Evolutionary conservation across 2,113 vertebrate genomes (phyloP).

Genomic region (Ginglymostoma cirratum): DNA sequence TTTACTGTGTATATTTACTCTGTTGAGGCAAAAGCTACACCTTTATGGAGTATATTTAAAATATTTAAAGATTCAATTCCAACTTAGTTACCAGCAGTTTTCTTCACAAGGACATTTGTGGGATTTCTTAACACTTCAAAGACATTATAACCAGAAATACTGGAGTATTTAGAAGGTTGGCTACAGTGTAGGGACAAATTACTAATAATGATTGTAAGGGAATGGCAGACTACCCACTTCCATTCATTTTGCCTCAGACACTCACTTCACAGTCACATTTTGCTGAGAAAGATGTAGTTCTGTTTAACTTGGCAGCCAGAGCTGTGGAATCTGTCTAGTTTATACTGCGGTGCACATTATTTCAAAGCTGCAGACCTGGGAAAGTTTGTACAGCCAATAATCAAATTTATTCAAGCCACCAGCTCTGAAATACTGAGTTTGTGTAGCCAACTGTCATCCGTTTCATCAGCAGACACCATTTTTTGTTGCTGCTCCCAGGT

Average conservation of each 20-base stretch:
- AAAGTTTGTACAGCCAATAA: not conserved
- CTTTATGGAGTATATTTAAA: not conserved
- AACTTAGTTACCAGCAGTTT: not conserved
- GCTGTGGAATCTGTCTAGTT: slow-evolving; percentile 25
- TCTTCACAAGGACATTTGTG: not conserved
- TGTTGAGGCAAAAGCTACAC: not conserved
- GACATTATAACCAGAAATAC: not conserved
- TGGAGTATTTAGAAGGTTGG: not conserved
- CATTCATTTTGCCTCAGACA: not conserved
- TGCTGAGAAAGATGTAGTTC: not conserved
- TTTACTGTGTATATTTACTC: not conserved
- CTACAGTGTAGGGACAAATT: not conserved
- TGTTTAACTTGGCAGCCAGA: not conserved
- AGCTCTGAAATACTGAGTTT: not conserved
- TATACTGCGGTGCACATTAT: slow-evolving; percentile 7
- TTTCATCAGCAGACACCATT: not conserved
- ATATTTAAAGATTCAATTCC: not conserved
- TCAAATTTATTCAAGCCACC: not conserved
- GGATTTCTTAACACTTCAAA: not conserved
- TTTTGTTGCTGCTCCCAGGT: not conserved
- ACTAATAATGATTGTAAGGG: not conserved
- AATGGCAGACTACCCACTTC: not conserved
- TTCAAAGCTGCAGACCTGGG: slow-evolving; percentile 18
- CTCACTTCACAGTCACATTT: not conserved
- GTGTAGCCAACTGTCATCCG: not conserved